A percentile compares a stretch with the other conserved stretches of the same genome.
Conservation (phyloP, 2,888 invertebrate species). For the Dromius quadrimaculatus region DNA sequence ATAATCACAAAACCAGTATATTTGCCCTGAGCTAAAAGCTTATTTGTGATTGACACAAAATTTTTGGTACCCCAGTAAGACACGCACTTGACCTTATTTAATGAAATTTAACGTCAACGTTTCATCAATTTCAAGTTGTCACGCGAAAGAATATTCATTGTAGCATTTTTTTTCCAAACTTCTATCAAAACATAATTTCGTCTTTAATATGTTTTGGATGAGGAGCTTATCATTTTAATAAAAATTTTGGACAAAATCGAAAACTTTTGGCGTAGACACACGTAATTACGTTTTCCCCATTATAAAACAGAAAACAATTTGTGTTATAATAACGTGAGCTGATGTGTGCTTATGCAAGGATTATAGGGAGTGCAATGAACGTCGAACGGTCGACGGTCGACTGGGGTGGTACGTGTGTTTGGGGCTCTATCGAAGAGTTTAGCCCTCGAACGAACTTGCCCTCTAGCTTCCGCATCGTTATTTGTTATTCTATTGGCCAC, state of each 20-base stretch:
- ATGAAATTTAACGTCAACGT: too few species aligned
- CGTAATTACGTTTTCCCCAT: constrained; percentile 31
- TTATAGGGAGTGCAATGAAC: neutral
- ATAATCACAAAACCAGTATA: too few species aligned
- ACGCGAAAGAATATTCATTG: too few species aligned
- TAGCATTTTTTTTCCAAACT: too few species aligned
- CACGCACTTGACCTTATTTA: too few species aligned
- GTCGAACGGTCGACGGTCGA: constrained; percentile 1
- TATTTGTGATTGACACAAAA: too few species aligned
- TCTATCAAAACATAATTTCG: neutral
- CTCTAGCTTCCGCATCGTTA: constrained; percentile 55
- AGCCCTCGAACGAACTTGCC: constrained; percentile 1
- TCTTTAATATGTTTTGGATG: neutral
- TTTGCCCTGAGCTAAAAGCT: too few species aligned
- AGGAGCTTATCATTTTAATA: constrained; percentile 6
- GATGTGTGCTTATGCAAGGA: constrained; percentile 33
- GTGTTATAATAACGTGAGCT: constrained; percentile 32
- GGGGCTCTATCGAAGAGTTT: constrained; percentile 5
- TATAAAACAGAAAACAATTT: constrained; percentile 33
- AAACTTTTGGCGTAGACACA: constrained; percentile 5
- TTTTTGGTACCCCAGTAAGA: too few species aligned
- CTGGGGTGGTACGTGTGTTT: too few species aligned
- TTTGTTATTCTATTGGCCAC: constrained; percentile 60
- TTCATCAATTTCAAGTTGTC: too few species aligned
- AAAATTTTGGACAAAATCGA: constrained; percentile 1